Evolutionary conservation across 1,140 invertebrate genomes (phyloP), one percentile per base, ranked within the genome.

Genomic region (Diprion similis): DNA sequence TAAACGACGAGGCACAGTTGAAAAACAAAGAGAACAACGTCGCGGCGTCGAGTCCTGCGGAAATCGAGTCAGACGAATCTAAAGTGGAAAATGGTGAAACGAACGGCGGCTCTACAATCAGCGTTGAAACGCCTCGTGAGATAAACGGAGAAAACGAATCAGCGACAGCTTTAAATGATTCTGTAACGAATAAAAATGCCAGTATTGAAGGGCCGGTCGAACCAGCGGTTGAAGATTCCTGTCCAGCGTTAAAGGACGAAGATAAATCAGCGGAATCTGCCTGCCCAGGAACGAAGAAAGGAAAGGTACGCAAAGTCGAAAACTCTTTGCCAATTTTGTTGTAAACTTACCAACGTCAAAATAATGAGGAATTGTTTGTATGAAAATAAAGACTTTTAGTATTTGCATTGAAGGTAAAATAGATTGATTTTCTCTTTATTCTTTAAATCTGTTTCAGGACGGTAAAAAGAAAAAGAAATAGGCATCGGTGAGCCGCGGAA

Each of bases 331-430:
- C 24, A 37, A 37, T 37, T 37, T 37, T 37, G 24, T 4, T 6
- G 24, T 37, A 37, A 37, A 37, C 1, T 37, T 37, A 37, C n/a
- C n/a, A n/a, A n/a, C 70, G 66, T 78, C 76, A 80, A 81, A 74
- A n/a, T n/a, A 37, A 37, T 81, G 76, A 72, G 70, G 76, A 19
- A 66, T 78, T 70, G 74, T 74, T 78, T 37, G 68, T 81, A 76
- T 18, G 68, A 73, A 68, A 71, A 79, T 46, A 47, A 67, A 78
- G 75, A 72, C 65, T 76, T 45, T 46, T 47, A 71, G 13, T 70
- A 65, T 72, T 37, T 45, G 51, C 15, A 72, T 24, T 24, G 7
- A 24, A 45, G n/a, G n/a, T n/a, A n/a, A n/a, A 9, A 13, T 0
- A 71, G 10, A 71, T 51, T 17, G 10, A 48, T 51, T 18, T 8